Evolutionary conservation across 1,140 invertebrate genomes (phyloP), one percentile per base, ranked within the genome.

Genomic region (Diachasma alloeum): DNA sequence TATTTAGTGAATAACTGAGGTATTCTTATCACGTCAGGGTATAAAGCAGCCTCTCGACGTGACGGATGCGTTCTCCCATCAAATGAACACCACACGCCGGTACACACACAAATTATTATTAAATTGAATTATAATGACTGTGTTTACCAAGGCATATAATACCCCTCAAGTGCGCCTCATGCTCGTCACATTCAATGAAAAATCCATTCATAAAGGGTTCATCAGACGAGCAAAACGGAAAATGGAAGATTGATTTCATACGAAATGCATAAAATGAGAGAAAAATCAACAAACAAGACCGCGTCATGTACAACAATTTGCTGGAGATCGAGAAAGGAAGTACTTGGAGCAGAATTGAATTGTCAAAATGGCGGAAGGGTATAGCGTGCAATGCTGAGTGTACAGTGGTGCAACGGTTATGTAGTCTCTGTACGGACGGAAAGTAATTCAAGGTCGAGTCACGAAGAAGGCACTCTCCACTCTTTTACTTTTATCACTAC

Each of bases 71-170:
- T 42, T 39, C 42, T 73, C 24, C n/a, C 15, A 53, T 76, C 72
- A 75, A 80, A 74, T 81, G 81, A 84, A 79, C 78, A 79, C 72
- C 69, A 71, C 81, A 80, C 81, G 56, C 46, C 77, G 79, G 77
- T 76, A 79, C 79, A 77, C 78, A 75, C 80, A 82, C 80, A 81
- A 81, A 84, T 84, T 84, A 83, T 81, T 84, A 84, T 82, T 81
- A 83, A 83, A 83, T 84, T 84, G 82, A 84, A 84, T 84, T 82
- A 82, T 84, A 84, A 83, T 84, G 81, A 82, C 82, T 82, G 83
- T 83, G 79, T 82, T 84, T 82, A 81, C 79, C 72, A 68, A 82
- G 72, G 77, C 59, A 63, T 63, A 63, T 63, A 63, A 63, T 63
- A 63, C 10, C 10, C n/a, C 48, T 19, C 6, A 8, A 31, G 22